Percentiles rank a stretch among this genome's conserved stretches.
phyloP scores from a whole-genome alignment of 2,113 vertebrate genomes.

The Otus sunia region DNA sequence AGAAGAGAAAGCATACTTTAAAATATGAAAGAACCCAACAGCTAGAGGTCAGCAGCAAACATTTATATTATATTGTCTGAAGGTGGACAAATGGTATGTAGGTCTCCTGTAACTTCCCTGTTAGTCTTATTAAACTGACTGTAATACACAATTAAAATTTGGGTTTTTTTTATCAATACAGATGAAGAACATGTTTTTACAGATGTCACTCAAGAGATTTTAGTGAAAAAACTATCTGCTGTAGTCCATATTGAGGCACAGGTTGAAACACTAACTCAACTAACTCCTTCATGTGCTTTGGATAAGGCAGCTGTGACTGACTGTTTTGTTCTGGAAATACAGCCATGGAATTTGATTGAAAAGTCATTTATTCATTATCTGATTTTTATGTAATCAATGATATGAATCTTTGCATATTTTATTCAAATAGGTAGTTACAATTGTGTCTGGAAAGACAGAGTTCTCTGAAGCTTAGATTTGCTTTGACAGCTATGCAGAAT shows the following conservation, averaged over 20 bases:
- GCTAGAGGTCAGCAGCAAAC: neutral
- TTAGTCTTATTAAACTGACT: neutral
- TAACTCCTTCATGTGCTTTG: neutral
- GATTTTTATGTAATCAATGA: neutral
- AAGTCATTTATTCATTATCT: neutral
- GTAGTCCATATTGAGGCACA: neutral
- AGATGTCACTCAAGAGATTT: neutral
- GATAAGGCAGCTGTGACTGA: neutral
- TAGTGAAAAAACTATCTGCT: neutral
- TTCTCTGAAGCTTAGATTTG: neutral
- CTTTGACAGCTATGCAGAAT: constrained; percentile 4
- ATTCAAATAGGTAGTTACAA: constrained; percentile 4
- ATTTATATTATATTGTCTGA: neutral
- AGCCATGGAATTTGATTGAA: neutral
- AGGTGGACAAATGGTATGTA: neutral
- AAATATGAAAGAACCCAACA: neutral
- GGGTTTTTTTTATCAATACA: neutral
- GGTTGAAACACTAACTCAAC: neutral
- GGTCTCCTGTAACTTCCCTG: neutral
- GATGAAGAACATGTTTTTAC: neutral
- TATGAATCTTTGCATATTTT: constrained; percentile 13
- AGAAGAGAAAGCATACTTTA: neutral
- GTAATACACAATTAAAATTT: neutral
- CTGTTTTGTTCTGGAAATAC: neutral
- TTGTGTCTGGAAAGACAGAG: neutral